Evolutionary conservation across 2,113 vertebrate genomes (phyloP).

Genomic region (Australoheros scitulus): DNA sequence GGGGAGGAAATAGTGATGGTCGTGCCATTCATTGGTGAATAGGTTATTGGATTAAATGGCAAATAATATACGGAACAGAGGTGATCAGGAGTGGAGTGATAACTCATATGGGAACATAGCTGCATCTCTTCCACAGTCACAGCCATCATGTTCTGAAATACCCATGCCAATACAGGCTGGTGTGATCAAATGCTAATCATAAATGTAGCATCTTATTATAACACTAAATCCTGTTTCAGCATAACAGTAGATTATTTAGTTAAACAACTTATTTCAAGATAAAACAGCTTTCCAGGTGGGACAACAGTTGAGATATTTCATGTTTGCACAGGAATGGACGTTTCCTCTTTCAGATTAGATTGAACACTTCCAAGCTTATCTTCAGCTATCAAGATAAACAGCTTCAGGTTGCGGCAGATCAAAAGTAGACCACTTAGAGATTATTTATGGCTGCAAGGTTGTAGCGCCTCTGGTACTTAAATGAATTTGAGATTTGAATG

Average conservation of each 20-base stretch:
- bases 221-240: too few species aligned
- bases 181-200: not conserved
- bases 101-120: not conserved
- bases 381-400: conserved; percentile 38
- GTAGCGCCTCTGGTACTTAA: conserved; percentile 37
- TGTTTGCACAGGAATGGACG: conserved; percentile 41
- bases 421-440: conserved; percentile 38
- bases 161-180: conserved; percentile 1
- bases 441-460: conserved; percentile 26
- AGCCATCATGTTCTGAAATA: not conserved
- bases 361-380: conserved; percentile 22
- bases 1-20: not conserved
- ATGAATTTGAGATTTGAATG: conserved; percentile 36
- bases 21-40: not conserved
- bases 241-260: not conserved
- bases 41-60: not conserved
- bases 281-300: conserved; percentile 9
- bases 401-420: conserved; percentile 38
- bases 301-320: conserved; percentile 13
- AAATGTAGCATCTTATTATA: not conserved
- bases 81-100: not conserved
- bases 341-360: conserved; percentile 53
- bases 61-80: not conserved
- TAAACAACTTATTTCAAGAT: not conserved
- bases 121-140: not conserved